phyloP scores from a whole-genome alignment of 2,888 invertebrate species.

The Drosophila cognata region DNA sequence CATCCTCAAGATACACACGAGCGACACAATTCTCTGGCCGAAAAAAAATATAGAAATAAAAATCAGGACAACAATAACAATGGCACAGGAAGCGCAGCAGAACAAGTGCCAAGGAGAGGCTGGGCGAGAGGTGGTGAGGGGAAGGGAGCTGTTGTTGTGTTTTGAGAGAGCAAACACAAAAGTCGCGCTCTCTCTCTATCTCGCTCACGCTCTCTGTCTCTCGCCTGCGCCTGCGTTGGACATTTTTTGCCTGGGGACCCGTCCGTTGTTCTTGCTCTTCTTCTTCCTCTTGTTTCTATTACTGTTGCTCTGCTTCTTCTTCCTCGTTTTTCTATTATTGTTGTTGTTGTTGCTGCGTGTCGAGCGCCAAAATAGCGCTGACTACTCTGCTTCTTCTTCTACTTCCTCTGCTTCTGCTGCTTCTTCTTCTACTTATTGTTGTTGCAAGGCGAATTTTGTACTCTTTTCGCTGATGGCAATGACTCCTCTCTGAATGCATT shows the following conservation, averaged over 20 bases:
- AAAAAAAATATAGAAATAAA: slow-evolving; percentile 25
- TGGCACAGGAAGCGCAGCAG: slow-evolving; percentile 39
- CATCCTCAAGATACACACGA: slow-evolving; percentile 67
- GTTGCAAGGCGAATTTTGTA: slow-evolving; percentile 37
- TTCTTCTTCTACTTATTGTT: slow-evolving; percentile 11
- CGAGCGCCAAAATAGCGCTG: slow-evolving; percentile 25
- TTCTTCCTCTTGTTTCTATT: neutral
- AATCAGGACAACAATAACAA: slow-evolving; percentile 61
- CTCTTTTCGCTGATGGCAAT: slow-evolving; percentile 41
- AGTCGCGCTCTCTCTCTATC: neutral
- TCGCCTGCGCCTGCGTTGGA: slow-evolving; percentile 35
- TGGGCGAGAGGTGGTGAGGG: neutral
- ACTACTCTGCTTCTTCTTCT: slow-evolving; percentile 13
- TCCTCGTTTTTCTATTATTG: neutral
- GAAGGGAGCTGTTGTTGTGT: neutral
- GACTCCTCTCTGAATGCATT: slow-evolving; percentile 40
- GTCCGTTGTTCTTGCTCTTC: neutral
- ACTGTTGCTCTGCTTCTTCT: neutral
- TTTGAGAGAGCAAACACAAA: neutral
- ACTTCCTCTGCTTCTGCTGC: neutral
- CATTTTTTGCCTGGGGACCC: slow-evolving; percentile 33
- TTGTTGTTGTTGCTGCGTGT: slow-evolving; percentile 7
- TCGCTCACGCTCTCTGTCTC: neutral
- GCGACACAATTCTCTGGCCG: slow-evolving; percentile 70
- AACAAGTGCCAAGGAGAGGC: neutral